Conservation (phyloP, 2,888 invertebrate genomes). For the Aethes cnicana region DNA sequence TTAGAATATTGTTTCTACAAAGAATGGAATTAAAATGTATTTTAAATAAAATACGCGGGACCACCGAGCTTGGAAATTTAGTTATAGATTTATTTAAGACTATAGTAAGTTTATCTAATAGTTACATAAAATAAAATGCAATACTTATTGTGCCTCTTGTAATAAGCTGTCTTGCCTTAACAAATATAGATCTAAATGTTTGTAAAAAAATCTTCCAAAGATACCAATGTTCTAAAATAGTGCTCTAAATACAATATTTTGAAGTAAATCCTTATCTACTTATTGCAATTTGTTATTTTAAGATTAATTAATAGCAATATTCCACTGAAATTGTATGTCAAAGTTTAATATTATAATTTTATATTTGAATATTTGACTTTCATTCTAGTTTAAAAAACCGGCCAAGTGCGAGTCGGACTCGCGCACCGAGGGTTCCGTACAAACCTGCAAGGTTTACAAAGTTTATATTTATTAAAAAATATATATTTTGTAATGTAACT, state of each 20-base stretch:
- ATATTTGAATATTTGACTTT: constrained; percentile 15
- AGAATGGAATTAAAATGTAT: constrained; percentile 22
- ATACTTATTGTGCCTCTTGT: constrained; percentile 58
- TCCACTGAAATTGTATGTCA: constrained; percentile 21
- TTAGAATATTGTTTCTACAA: constrained; percentile 5
- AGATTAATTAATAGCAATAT: constrained; percentile 23
- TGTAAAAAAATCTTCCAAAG: constrained; percentile 34
- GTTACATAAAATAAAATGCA: constrained; percentile 40
- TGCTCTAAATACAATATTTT: constrained; percentile 28
- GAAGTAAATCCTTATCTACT: constrained; percentile 23
- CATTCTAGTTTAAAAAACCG: not conserved
- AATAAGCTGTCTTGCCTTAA: constrained; percentile 64
- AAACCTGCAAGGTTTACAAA: too few relatives aligned
- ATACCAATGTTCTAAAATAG: constrained; percentile 33
- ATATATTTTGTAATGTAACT: too few relatives aligned
- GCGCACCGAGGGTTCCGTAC: too few relatives aligned
- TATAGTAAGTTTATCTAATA: not conserved
- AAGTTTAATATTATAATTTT: constrained; percentile 26
- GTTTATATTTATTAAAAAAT: too few relatives aligned
- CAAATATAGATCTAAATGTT: constrained; percentile 40
- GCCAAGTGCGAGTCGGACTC: too few relatives aligned
- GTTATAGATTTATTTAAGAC: not conserved
- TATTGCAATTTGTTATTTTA: constrained; percentile 21
- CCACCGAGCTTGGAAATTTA: constrained; percentile 38
- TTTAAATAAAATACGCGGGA: constrained; percentile 31